Percentiles rank a stretch among this genome's conserved stretches.
Conservation (phyloP, 2,113 vertebrate genomes). For the Panthera leo region DNA sequence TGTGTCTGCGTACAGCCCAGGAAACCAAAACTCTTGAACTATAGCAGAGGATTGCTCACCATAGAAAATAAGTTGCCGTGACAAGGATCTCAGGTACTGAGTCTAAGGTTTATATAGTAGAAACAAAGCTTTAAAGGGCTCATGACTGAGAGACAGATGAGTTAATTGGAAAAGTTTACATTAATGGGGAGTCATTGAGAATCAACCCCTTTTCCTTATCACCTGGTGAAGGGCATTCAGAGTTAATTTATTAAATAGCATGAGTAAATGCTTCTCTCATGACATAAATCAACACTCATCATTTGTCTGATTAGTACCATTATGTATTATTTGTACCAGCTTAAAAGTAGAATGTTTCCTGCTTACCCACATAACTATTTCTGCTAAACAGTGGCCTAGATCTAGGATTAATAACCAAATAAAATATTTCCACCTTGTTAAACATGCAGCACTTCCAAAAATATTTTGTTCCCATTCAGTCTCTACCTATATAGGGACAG, state of each 20-base stretch:
- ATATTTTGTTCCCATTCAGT: background rate
- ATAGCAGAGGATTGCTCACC: background rate
- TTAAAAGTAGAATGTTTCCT: background rate
- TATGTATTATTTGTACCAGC: background rate
- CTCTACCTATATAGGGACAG: background rate
- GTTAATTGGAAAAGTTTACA: background rate
- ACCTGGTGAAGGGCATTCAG: background rate
- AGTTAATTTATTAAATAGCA: background rate
- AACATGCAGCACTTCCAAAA: background rate
- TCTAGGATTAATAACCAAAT: background rate
- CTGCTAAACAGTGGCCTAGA: background rate
- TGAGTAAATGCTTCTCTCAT: background rate
- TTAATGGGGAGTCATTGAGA: background rate
- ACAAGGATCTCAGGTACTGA: background rate
- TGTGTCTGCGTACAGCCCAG: background rate
- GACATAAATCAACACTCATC: background rate
- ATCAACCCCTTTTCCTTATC: background rate
- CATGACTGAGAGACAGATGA: background rate
- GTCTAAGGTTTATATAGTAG: background rate
- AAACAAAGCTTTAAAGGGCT: background rate
- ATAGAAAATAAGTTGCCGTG: background rate
- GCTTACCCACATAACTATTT: background rate
- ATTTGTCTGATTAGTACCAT: background rate
- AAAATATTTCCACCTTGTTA: slow-evolving; percentile 29
- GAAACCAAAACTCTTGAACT: background rate